Conservation (phyloP, 2,113 vertebrate species). For the Marmota flaviventris region DNA sequence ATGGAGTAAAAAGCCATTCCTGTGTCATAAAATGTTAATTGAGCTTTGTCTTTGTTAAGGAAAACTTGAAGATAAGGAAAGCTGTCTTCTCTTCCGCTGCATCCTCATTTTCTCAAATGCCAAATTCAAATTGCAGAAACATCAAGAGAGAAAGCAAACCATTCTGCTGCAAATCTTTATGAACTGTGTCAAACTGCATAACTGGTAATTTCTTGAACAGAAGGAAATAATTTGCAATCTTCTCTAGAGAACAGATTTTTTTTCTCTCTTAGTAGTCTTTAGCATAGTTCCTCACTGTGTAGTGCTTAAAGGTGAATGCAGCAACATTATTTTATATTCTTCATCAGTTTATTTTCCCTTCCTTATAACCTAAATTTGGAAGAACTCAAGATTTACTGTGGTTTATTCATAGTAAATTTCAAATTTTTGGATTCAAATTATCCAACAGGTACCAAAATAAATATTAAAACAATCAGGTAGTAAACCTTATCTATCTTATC, state of each 20-base stretch:
- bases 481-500: not conserved
- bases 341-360: not conserved
- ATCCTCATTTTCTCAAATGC: conserved; percentile 25
- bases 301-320: not conserved
- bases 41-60: not conserved
- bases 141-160: conserved; percentile 7
- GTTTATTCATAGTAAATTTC: not conserved
- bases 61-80: not conserved
- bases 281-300: not conserved
- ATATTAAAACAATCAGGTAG: not conserved
- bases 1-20: not conserved
- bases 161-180: not conserved
- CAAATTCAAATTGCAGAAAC: conserved; percentile 6
- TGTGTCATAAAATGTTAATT: not conserved
- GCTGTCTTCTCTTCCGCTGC: not conserved
- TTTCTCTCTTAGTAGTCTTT: not conserved
- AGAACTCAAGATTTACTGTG: not conserved
- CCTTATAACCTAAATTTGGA: not conserved
- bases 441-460: not conserved
- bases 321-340: not conserved
- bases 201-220: conserved; percentile 30
- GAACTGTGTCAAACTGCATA: conserved; percentile 29
- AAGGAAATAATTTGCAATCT: conserved; percentile 21
- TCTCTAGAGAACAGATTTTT: conserved; percentile 11
- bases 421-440: not conserved